Evolutionary conservation across 2,888 invertebrate genomes (phyloP), one percentile per base, ranked within the genome.

Genomic region (Acheta domesticus): DNA sequence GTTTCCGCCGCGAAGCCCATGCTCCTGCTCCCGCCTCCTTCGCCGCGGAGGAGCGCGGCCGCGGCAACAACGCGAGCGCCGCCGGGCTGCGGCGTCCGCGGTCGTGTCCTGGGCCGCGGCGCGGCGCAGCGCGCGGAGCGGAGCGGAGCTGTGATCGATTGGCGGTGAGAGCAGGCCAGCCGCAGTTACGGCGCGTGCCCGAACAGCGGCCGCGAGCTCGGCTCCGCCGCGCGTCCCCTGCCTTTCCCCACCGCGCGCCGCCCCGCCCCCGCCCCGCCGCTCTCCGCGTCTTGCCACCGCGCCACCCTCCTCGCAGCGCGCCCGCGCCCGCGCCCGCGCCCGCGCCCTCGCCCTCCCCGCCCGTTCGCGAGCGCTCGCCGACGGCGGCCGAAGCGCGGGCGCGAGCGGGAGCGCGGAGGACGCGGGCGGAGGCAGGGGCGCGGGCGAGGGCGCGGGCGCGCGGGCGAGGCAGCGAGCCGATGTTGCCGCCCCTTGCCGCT

Each of bases 161-260:
- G 62, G 62, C 62, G 62, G 62, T n/a, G 62, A 62, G 62, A 62
- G 16, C 62, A 19, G n/a, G 16, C 62, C 62, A 62, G 62, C n/a
- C 62, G 62, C 62, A 62, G 62, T 62, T 62, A 16, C 62, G n/a
- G 62, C 62, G 62, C 62, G 62, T 62, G 62, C 62, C 62, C 62
- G 16, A 62, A 62, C 62, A n/a, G 62, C n/a, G 62, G 62, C 62
- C 62, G 14, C 16, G 62, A 62, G 62, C 62, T 62, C 62, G 62
- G 62, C 62, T 62, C 62, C 19, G 62, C 14, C 12, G 62, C 62
- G 2, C 16, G 16, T 8, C 62, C 62, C 62, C n/a, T n/a, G 62
- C 62, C 16, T 62, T 36, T 74, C 48, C 19, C 48, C 19, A 20
- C 14, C 14, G 19, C 19, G 16, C 14, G 12, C 75, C 74, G 1